Percentiles rank a stretch among this genome's conserved stretches.
These are phyloP conservation scores for Machaerirhynchus nigripectus DNA, from an alignment of 2,113 vertebrate genomes.

Conservation along the genomic window DNA sequence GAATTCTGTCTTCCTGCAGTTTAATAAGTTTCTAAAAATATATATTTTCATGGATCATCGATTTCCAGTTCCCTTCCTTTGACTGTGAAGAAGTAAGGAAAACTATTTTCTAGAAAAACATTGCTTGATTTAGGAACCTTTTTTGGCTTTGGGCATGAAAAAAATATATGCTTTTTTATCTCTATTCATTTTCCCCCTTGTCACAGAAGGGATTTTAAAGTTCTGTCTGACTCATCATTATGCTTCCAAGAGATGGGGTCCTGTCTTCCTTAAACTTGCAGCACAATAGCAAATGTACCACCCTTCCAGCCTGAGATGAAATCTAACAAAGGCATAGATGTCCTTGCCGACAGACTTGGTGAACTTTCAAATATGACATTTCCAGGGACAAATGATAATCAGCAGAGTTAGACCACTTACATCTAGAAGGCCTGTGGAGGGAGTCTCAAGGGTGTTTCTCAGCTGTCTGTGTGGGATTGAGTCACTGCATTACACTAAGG, in stretches of 20 bases:
- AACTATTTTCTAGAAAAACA: background rate
- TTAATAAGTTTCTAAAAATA: background rate
- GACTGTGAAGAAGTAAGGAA: background rate
- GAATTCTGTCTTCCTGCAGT: background rate
- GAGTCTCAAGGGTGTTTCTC: background rate
- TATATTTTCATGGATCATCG: background rate
- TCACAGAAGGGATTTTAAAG: background rate
- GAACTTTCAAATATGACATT: conserved; percentile 55
- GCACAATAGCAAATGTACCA: background rate
- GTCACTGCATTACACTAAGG: background rate
- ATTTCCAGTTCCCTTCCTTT: background rate
- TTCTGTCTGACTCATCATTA: background rate
- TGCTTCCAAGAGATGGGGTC: background rate
- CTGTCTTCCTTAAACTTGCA: background rate
- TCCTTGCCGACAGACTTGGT: background rate
- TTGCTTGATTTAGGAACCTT: background rate
- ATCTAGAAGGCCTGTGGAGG: background rate
- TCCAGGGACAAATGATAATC: background rate
- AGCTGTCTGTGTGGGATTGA: background rate
- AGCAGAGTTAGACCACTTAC: background rate
- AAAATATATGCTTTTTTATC: background rate
- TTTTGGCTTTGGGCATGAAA: background rate
- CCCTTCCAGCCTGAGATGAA: background rate
- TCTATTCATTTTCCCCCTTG: background rate
- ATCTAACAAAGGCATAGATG: background rate